A percentile compares a stretch with the other conserved stretches of the same genome.
Evolutionary conservation across 1,140 invertebrate genomes (phyloP).

Genomic region (Calliphora vicina): DNA sequence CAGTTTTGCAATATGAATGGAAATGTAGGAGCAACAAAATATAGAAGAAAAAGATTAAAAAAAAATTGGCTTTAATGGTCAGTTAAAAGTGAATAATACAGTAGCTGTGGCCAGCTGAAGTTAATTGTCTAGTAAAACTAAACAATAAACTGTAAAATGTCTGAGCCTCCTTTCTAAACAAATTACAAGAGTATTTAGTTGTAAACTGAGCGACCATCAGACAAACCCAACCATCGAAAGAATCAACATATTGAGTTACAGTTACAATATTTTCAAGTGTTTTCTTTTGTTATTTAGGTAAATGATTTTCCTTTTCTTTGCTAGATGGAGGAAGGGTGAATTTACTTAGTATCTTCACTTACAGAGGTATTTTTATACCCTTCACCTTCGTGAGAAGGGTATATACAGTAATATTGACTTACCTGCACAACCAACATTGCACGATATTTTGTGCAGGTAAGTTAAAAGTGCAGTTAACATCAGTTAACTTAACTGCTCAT

Average conservation of each 20-base stretch:
- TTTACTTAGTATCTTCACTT: no score
- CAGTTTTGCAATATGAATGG: not conserved
- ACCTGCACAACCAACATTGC: no score
- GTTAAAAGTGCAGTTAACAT: no score
- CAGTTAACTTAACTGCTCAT: no score
- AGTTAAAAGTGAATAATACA: conserved; percentile 6
- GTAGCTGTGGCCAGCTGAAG: conserved; percentile 11
- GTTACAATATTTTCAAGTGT: not conserved
- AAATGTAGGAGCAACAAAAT: not conserved
- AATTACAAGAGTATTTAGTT: not conserved
- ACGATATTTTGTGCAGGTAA: no score
- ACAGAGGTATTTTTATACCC: no score
- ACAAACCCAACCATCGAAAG: not conserved
- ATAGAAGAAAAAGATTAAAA: not conserved
- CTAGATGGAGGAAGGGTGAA: no score
- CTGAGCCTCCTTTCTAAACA: not conserved
- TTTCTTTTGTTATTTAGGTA: no score
- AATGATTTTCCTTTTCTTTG: no score
- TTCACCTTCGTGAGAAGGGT: no score
- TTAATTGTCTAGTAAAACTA: conserved; percentile 20
- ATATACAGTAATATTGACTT: no score
- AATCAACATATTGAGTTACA: not conserved
- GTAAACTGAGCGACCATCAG: no score
- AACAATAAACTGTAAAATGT: not conserved
- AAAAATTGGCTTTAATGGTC: not conserved